Evolutionary conservation across 2,113 vertebrate species (phyloP).

Genomic region (Edolisoma coerulescens): DNA sequence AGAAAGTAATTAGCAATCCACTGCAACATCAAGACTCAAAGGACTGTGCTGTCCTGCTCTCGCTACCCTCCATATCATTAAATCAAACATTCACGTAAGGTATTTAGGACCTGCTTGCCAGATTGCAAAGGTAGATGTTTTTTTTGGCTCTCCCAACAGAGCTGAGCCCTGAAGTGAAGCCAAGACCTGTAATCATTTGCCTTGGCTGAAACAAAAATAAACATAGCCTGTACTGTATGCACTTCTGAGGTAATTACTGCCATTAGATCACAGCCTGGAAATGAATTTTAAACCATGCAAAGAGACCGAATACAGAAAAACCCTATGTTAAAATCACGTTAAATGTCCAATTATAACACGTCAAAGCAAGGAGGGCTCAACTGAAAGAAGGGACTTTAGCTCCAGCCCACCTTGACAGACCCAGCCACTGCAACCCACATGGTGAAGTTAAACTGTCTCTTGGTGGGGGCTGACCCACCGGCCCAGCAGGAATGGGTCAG

Average conservation of each 20-base stretch:
- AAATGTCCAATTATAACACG: background rate
- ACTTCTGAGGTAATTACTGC: constrained; percentile 63
- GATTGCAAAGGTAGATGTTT: constrained; percentile 64
- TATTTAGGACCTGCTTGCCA: constrained; percentile 49
- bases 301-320: background rate
- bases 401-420: background rate
- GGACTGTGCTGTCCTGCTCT: background rate
- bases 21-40: background rate
- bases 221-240: background rate
- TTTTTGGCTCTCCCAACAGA: constrained; percentile 51
- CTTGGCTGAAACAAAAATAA: constrained; percentile 65
- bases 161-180: constrained; percentile 50
- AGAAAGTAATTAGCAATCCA: background rate
- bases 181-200: constrained; percentile 54
- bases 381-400: background rate
- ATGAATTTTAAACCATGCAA: constrained; percentile 28
- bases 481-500: background rate
- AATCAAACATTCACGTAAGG: background rate
- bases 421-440: background rate
- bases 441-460: background rate
- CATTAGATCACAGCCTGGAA: constrained; percentile 62
- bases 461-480: background rate
- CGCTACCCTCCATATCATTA: background rate
- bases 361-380: background rate
- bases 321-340: background rate